Evolutionary conservation across 1,140 invertebrate species (phyloP).

Genomic region (Papilio aristodemus): DNA sequence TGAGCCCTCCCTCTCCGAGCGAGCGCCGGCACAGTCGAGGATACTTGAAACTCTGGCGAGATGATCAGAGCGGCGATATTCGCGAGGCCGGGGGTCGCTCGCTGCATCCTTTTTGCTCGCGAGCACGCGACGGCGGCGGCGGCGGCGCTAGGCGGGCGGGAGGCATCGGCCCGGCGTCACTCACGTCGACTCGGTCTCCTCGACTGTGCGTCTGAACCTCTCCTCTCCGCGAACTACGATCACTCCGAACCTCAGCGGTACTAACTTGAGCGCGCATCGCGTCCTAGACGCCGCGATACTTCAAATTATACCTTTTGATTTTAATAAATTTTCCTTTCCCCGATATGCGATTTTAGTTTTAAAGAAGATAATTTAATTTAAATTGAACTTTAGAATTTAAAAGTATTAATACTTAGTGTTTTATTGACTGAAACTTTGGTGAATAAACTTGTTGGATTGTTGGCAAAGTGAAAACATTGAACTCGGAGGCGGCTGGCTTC

Average conservation of each 20-base stretch:
- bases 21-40: conserved; percentile 65
- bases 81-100: conserved; percentile 61
- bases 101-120: conserved; percentile 77
- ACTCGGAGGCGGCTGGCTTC: conserved; percentile 49
- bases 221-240: conserved; percentile 74
- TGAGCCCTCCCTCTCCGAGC: conserved; percentile 73
- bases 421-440: conserved; percentile 49
- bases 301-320: conserved; percentile 46
- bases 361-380: conserved; percentile 35
- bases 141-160: conserved; percentile 70
- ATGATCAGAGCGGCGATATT: conserved; percentile 74
- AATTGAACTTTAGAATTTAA: conserved; percentile 33
- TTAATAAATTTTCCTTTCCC: conserved; percentile 36
- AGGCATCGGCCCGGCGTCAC: conserved; percentile 66
- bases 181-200: conserved; percentile 73
- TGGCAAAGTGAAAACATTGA: conserved; percentile 58
- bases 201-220: conserved; percentile 73
- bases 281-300: conserved; percentile 47
- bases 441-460: conserved; percentile 66
- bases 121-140: conserved; percentile 57
- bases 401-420: conserved; percentile 36
- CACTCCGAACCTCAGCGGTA: conserved; percentile 69
- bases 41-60: conserved; percentile 74
- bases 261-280: conserved; percentile 61
- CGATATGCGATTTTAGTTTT: conserved; percentile 28